These are phyloP conservation scores for Macrophya alboannulata DNA, from an alignment of 2,888 invertebrate species.

Conservation along the genomic window DNA sequence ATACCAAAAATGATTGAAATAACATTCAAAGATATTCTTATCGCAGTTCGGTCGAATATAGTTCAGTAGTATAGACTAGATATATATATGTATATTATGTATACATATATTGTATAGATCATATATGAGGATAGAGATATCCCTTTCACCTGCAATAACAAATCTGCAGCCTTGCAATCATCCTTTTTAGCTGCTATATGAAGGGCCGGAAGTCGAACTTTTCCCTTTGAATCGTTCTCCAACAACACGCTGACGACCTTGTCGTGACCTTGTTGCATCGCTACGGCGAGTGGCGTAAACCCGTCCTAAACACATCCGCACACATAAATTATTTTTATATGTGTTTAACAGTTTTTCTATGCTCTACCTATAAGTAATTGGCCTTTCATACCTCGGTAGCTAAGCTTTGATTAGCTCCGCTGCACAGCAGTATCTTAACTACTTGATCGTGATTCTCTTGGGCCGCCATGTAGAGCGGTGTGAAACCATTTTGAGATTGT, in stretches of 20 bases:
- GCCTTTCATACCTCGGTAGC: constrained; percentile 93
- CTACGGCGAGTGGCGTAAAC: constrained; percentile 98
- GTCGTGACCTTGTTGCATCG: constrained; percentile 99
- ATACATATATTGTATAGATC: not conserved
- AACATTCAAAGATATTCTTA: constrained; percentile 5
- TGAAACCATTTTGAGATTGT: constrained; percentile 98
- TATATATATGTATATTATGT: not conserved
- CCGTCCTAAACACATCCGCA: constrained; percentile 94
- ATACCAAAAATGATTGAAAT: too few relatives aligned
- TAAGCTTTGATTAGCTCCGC: constrained; percentile 97
- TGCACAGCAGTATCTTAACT: constrained; percentile 94
- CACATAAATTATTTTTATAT: too few relatives aligned
- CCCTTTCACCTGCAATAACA: constrained; percentile 90
- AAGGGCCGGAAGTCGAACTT: constrained; percentile 96
- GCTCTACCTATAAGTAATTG: too few relatives aligned
- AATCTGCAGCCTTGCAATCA: constrained; percentile 96
- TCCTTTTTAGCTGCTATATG: constrained; percentile 99
- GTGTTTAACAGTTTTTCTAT: too few relatives aligned
- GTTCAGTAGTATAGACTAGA: not conserved
- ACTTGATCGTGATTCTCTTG: constrained; percentile 98
- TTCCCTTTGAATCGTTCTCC: constrained; percentile 98
- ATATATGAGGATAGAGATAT: not conserved
- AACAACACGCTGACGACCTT: constrained; percentile 97
- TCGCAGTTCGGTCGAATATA: not conserved
- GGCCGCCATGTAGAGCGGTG: constrained; percentile 99